phyloP scores from a whole-genome alignment of 2,797 vertebrate species.

The Glyptemys insculpta region DNA sequence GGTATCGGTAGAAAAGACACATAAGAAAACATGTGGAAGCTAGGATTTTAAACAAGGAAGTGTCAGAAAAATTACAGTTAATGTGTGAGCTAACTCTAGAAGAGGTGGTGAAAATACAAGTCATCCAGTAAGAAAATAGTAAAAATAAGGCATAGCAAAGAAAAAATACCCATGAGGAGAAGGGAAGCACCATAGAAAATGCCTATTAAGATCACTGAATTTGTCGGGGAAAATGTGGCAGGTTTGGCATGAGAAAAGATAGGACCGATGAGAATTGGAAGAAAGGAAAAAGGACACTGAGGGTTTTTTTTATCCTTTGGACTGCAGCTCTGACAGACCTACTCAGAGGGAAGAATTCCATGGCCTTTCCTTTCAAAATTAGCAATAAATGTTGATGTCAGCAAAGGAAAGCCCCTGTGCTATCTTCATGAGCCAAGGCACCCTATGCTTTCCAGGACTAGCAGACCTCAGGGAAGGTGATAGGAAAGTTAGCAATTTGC shows the following conservation, averaged over 20 bases:
- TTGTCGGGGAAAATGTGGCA: neutral
- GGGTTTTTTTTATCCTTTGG: too few relatives aligned
- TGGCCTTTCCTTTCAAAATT: conserved; percentile 19
- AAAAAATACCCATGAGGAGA: neutral
- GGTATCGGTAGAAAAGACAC: neutral
- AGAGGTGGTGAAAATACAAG: neutral
- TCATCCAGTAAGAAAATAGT: neutral
- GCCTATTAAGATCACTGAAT: neutral
- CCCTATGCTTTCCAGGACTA: neutral
- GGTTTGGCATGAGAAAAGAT: neutral
- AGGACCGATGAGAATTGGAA: neutral
- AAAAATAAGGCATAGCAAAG: fast-evolving
- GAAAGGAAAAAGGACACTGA: neutral
- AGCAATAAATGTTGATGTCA: neutral
- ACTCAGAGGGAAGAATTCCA: conserved; percentile 35
- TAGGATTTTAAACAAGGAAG: neutral
- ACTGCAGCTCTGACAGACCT: conserved; percentile 63
- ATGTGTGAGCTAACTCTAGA: neutral
- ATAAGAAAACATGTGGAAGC: neutral
- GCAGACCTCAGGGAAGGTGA: neutral
- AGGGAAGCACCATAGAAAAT: neutral
- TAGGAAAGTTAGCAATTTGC: too few relatives aligned
- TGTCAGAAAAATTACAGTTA: neutral
- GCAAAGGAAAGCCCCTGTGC: neutral
- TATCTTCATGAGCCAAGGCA: neutral